A percentile compares a stretch with the other conserved stretches of the same genome.
Evolutionary conservation across 1,140 invertebrate species (phyloP).

Genomic region (Bombus breviceps): DNA sequence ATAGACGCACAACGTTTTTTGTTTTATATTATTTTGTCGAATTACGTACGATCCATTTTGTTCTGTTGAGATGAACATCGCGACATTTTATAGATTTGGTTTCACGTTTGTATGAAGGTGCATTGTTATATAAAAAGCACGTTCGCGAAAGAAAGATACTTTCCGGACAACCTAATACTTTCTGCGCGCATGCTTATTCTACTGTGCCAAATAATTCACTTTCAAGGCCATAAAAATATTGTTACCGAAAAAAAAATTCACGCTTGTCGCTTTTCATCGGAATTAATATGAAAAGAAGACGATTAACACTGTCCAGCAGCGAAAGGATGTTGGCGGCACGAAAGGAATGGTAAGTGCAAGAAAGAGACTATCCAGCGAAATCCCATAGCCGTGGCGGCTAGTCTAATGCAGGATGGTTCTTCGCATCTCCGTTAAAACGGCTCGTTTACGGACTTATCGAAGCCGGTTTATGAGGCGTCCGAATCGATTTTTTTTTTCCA

Average conservation of each 20-base stretch:
- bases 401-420: conserved; percentile 52
- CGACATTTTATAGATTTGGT: too few relatives aligned
- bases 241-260: not conserved
- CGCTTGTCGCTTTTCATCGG: not conserved
- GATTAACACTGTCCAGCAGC: not conserved
- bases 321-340: not conserved
- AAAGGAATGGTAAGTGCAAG: not conserved
- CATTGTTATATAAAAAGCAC: too few relatives aligned
- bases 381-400: conserved; percentile 44
- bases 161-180: too few relatives aligned
- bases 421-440: conserved; percentile 69
- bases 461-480: conserved; percentile 72
- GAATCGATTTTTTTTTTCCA: conserved; percentile 70
- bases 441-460: conserved; percentile 67
- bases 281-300: not conserved
- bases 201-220: not conserved
- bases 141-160: too few relatives aligned
- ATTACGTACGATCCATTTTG: too few relatives aligned
- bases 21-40: too few relatives aligned
- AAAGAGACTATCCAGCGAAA: conserved; percentile 36
- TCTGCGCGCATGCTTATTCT: not conserved
- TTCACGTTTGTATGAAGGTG: too few relatives aligned
- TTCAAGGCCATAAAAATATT: not conserved
- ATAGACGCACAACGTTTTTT: too few relatives aligned
- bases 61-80: too few relatives aligned